Evolutionary conservation across 2,113 vertebrate genomes (phyloP).

Genomic region (Microcebus ravelobensis): DNA sequence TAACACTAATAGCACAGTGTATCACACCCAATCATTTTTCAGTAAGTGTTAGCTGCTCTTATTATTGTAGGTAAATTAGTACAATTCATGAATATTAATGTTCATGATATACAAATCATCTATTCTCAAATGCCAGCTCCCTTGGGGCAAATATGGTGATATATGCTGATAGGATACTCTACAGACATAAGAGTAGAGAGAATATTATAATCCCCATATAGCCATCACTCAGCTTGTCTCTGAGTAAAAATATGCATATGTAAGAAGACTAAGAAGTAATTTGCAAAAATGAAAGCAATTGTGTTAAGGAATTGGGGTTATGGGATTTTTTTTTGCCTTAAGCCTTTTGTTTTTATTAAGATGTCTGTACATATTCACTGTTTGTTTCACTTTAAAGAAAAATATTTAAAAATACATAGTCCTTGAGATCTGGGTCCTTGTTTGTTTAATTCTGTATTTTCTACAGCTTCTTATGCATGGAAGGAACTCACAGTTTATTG

Average conservation of each 20-base stretch:
- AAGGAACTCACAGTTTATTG: not conserved
- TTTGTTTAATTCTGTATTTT: constrained; percentile 41
- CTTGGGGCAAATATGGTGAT: not conserved
- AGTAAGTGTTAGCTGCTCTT: not conserved
- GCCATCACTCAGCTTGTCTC: not conserved
- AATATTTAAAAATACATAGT: not conserved
- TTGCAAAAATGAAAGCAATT: constrained; percentile 29
- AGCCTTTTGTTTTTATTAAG: not conserved
- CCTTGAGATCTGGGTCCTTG: constrained; percentile 1
- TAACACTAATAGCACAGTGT: not conserved
- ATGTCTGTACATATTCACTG: not conserved
- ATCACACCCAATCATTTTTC: not conserved
- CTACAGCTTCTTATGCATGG: not conserved
- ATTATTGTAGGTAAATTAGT: not conserved
- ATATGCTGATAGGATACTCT: not conserved
- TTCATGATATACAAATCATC: not conserved
- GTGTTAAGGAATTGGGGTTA: not conserved
- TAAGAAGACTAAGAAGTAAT: not conserved
- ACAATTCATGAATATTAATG: not conserved
- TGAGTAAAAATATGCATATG: not conserved
- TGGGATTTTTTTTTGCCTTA: not conserved
- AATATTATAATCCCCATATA: not conserved
- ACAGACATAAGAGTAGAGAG: not conserved
- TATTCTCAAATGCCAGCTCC: not conserved
- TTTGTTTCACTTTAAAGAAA: constrained; percentile 42